These are phyloP conservation scores for Cyprinella venusta DNA, from an alignment of 2,797 vertebrate species.

Conservation along the genomic window DNA sequence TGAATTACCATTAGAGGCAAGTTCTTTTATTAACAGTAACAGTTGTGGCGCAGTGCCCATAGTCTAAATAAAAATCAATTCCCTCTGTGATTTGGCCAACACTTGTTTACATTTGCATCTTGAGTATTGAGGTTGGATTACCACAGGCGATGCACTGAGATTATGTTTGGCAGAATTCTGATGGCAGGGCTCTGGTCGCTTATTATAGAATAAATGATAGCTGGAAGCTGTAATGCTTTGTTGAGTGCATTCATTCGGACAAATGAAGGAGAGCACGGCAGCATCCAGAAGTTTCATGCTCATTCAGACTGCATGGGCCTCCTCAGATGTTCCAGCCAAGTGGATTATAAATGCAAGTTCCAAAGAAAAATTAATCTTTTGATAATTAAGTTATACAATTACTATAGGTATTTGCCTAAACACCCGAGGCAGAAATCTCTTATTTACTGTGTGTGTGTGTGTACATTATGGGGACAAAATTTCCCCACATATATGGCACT, in stretches of 20 bases:
- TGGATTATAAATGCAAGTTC: neutral
- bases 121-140: slow-evolving; percentile 23
- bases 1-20: slow-evolving; percentile 7
- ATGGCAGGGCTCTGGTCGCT: slow-evolving; percentile 9
- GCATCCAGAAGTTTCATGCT: neutral
- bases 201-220: slow-evolving; percentile 21
- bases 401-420: neutral
- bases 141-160: slow-evolving; percentile 6
- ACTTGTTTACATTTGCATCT: slow-evolving; percentile 44
- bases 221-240: slow-evolving; percentile 30
- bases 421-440: neutral
- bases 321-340: slow-evolving; percentile 16
- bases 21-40: slow-evolving; percentile 41
- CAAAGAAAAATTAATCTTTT: neutral
- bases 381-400: slow-evolving; percentile 1
- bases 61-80: slow-evolving; percentile 49
- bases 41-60: slow-evolving; percentile 43
- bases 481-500: too few relatives aligned
- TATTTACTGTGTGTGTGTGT: neutral
- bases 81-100: slow-evolving; percentile 24
- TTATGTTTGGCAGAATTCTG: slow-evolving; percentile 13
- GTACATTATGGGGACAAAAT: too few relatives aligned
- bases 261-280: neutral
- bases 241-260: slow-evolving; percentile 18
- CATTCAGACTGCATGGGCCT: slow-evolving; percentile 8